phyloP scores from a whole-genome alignment of 23 tunicate genomes.

The Halocynthia roretzi region DNA sequence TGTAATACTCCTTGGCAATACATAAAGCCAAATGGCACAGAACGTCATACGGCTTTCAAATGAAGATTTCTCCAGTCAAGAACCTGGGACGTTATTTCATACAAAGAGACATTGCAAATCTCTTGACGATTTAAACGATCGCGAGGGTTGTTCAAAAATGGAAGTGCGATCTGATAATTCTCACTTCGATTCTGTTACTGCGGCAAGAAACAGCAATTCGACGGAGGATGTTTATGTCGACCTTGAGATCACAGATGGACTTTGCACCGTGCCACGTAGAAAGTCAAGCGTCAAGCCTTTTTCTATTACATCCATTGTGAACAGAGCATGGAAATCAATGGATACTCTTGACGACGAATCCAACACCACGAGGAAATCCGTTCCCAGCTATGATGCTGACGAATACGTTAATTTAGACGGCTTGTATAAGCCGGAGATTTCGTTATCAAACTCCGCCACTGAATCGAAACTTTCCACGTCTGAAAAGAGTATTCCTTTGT shows the following conservation, averaged over 20 bases:
- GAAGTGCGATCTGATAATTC: neutral
- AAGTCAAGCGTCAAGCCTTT: conserved; percentile 38
- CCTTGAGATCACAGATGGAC: conserved; percentile 6
- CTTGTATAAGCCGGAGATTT: neutral
- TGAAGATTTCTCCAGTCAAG: too few relatives aligned
- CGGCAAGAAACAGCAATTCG: neutral
- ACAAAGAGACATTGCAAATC: conserved; percentile 42
- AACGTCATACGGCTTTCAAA: too few relatives aligned
- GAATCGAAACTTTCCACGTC: neutral
- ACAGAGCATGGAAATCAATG: conserved; percentile 49
- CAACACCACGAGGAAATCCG: neutral
- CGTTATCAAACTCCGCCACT: neutral
- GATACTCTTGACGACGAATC: conserved; percentile 27
- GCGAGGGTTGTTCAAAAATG: neutral
- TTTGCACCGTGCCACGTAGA: conserved; percentile 39
- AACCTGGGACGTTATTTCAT: too few relatives aligned
- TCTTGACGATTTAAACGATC: conserved; percentile 48
- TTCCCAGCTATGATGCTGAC: conserved; percentile 4
- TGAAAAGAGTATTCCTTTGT: neutral
- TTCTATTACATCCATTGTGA: conserved; percentile 33
- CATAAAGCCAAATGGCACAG: too few relatives aligned
- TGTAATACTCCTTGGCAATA: too few relatives aligned
- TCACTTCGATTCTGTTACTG: neutral
- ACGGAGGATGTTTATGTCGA: conserved; percentile 19
- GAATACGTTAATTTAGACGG: neutral